These are phyloP conservation scores for Pangasianodon gigas DNA, from an alignment of 2,113 vertebrate species.

Conservation along the genomic window DNA sequence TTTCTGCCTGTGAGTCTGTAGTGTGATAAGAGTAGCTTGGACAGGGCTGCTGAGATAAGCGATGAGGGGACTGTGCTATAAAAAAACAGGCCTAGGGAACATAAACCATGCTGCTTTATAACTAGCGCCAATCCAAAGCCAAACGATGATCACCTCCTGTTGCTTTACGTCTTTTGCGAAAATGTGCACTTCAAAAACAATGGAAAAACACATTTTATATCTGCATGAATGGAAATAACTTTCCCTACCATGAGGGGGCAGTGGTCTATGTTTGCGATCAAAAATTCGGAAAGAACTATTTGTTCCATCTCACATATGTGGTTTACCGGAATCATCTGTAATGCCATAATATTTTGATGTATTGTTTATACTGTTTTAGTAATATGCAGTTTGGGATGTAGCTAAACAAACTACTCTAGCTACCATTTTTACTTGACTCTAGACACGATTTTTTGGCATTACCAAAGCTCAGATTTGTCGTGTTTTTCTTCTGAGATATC, in stretches of 20 bases:
- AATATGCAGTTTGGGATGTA: not conserved
- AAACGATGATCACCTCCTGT: not conserved
- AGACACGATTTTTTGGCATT: no score
- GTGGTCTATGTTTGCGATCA: not conserved
- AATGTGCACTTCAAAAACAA: not conserved
- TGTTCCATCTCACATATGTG: not conserved
- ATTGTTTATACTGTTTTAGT: not conserved
- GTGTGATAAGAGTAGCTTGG: not conserved
- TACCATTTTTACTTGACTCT: not conserved
- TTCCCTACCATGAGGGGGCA: not conserved
- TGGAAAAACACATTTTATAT: not conserved
- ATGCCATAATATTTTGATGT: not conserved
- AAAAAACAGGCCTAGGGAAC: not conserved
- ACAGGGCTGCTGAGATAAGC: constrained; percentile 9
- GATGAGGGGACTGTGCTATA: not conserved
- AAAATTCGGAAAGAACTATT: not conserved
- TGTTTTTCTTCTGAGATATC: no score
- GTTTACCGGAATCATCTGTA: not conserved
- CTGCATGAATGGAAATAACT: not conserved
- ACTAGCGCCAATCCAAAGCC: not conserved
- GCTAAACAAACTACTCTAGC: not conserved
- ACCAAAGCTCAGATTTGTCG: no score
- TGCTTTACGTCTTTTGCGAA: not conserved
- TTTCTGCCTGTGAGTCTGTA: constrained; percentile 7
- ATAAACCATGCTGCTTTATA: not conserved